Conservation (phyloP, 1,140 invertebrate genomes). For the Acromyrmex charruanus region DNA sequence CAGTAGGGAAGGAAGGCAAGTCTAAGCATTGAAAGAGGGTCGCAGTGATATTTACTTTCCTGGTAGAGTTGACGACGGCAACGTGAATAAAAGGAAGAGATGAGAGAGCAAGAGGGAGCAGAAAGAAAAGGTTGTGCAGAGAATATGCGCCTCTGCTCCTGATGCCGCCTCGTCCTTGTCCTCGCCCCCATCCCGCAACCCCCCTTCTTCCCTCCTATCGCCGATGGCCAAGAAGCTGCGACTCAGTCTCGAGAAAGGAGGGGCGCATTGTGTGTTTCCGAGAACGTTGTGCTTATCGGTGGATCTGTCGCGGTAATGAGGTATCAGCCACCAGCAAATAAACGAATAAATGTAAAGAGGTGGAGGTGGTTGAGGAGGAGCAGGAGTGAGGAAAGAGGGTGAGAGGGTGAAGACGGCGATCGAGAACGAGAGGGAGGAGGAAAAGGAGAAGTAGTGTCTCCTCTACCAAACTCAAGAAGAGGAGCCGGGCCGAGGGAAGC, state of each 20-base stretch:
- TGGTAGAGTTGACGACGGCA: conserved; percentile 47
- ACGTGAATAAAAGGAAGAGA: conserved; percentile 51
- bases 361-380: conserved; percentile 68
- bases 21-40: not conserved
- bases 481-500: conserved; percentile 47
- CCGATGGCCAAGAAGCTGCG: conserved; percentile 49
- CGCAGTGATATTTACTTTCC: conserved; percentile 77
- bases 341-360: conserved; percentile 84
- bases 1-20: not conserved
- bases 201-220: conserved; percentile 46
- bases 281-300: conserved; percentile 86
- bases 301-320: conserved; percentile 87
- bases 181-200: conserved; percentile 24
- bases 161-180: conserved; percentile 67
- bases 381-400: conserved; percentile 6
- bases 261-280: conserved; percentile 86
- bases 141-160: conserved; percentile 64
- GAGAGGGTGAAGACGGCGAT: conserved; percentile 37
- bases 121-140: conserved; percentile 42
- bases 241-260: conserved; percentile 74
- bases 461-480: conserved; percentile 74
- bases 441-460: conserved; percentile 70
- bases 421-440: conserved; percentile 48
- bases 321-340: conserved; percentile 86
- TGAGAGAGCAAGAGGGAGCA: conserved; percentile 36